These are phyloP conservation scores for Clitarchus hookeri DNA, from an alignment of 2,888 invertebrate species.

Conservation along the genomic window DNA sequence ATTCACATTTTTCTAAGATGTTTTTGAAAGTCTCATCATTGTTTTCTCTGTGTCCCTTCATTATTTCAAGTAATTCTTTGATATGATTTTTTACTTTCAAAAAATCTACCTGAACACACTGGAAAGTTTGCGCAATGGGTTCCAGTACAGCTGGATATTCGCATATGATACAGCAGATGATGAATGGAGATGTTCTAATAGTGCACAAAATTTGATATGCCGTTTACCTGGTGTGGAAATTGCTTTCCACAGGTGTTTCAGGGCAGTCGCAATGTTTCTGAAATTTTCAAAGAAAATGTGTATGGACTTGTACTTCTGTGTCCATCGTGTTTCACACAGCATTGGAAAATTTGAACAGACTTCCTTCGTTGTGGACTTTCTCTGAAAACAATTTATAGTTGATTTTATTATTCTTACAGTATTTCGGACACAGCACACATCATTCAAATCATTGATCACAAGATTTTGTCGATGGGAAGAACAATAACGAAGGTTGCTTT, in stretches of 20 bases:
- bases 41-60: background rate
- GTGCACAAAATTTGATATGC: background rate
- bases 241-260: too few relatives aligned
- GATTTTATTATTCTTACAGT: constrained; percentile 44
- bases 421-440: constrained; percentile 44
- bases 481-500: constrained; percentile 41
- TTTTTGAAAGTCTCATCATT: background rate
- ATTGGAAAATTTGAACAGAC: too few relatives aligned
- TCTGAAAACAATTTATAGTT: constrained; percentile 44
- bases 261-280: too few relatives aligned
- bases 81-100: background rate
- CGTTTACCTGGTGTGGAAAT: background rate
- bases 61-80: background rate
- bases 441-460: constrained; percentile 37
- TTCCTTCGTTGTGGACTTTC: constrained; percentile 25
- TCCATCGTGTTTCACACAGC: too few relatives aligned
- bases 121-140: background rate
- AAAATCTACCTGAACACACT: background rate
- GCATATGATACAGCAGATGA: background rate
- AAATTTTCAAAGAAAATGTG: too few relatives aligned
- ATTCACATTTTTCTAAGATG: background rate
- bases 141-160: background rate
- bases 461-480: constrained; percentile 44
- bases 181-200: background rate
- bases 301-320: too few relatives aligned